Evolutionary conservation across 2,888 invertebrate species (phyloP), one percentile per base, ranked within the genome.

Genomic region (Drosophila nigritarsus): DNA sequence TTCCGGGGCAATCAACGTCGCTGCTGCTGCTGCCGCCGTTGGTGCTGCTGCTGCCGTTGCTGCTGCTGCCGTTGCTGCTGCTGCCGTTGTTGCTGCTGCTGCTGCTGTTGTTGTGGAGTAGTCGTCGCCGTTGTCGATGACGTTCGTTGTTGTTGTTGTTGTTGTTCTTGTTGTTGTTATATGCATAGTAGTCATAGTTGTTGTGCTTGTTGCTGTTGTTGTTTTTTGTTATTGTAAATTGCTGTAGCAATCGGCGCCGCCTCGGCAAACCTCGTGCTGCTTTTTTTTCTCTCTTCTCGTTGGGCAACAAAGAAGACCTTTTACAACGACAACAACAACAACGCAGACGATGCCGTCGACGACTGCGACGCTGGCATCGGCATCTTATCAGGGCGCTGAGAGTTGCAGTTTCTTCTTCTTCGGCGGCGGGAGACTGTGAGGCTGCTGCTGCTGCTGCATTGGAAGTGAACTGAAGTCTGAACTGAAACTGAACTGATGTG

Each of bases 1-100:
- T 91, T 91, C 91, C 91, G 87, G 83, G 89, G 83, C 88, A 84
- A 91, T 91, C 91, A 90, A 88, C 89, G 87, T 87, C 85, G 87
- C 75, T 87, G 49, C 80, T 80, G 85, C 3, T 27, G 84, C 77
- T 75, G 82, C 80, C 66, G 78, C 78, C 78, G 74, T 62, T 67
- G 78, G 66, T 78, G 80, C 34, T 73, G 34, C 34, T 34, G 15
- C 30, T 6, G 63, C 30, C 75, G 66, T 38, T 65, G 75, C 27
- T 85, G 50, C 34, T 34, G 53, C 74, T 75, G 50, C 66, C 67
- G 75, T 29, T 83, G 50, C 34, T n/a, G n/a, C n/a, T 34, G 53
- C 74, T 75, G 50, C 67, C 66, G 78, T 76, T 75, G 74, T 63
- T 69, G 78, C 69, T 75, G 80, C 36, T 72, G 40, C 40, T n/a